Percentiles rank a stretch among this genome's conserved stretches.
These are phyloP conservation scores for Jaculus jaculus DNA, from an alignment of 2,113 vertebrate species.

Conservation along the genomic window DNA sequence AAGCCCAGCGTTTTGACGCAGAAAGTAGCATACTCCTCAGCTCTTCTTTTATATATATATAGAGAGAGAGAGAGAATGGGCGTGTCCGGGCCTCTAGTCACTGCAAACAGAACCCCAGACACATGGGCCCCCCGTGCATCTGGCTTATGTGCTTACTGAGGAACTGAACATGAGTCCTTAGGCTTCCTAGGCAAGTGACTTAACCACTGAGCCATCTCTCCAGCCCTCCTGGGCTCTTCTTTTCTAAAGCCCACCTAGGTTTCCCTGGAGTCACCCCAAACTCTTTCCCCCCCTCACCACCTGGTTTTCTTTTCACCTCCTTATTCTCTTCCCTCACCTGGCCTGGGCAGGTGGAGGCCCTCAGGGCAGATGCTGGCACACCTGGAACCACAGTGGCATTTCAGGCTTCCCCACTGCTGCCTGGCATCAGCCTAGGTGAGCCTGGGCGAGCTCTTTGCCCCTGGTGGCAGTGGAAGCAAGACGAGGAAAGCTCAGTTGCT, in stretches of 20 bases:
- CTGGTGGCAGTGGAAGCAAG: too few species aligned
- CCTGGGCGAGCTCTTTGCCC: background rate
- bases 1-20: background rate
- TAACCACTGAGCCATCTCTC: too few species aligned
- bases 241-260: background rate
- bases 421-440: background rate
- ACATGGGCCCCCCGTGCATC: too few species aligned
- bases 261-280: background rate
- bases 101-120: too few species aligned
- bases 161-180: too few species aligned
- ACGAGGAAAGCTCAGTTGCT: background rate
- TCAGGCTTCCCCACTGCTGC: background rate
- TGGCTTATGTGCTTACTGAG: too few species aligned
- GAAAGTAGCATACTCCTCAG: background rate
- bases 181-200: too few species aligned
- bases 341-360: background rate
- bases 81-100: too few species aligned
- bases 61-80: too few species aligned
- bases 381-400: background rate
- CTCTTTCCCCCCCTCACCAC: background rate
- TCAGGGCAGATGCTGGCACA: background rate
- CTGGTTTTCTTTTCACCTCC: background rate
- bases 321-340: background rate
- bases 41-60: background rate
- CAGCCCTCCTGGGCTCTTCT: too few species aligned